Evolutionary conservation across 2,888 invertebrate species (phyloP).

Genomic region (Anorthoa munda): DNA sequence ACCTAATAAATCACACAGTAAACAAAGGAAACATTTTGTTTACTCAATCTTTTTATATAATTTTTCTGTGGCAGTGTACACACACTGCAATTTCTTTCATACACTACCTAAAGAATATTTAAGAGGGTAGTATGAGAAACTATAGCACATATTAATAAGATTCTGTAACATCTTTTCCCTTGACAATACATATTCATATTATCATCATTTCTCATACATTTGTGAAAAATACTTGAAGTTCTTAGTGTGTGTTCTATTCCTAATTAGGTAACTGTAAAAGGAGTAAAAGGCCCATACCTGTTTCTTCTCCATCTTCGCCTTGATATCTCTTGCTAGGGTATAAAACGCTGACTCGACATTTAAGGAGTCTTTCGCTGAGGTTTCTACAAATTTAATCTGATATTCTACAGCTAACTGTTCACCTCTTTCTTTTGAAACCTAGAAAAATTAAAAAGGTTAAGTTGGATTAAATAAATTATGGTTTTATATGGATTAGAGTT

Average conservation of each 20-base stretch:
- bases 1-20: conserved; percentile 38
- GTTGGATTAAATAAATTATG: not conserved
- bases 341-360: conserved; percentile 99
- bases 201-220: not conserved
- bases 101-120: not conserved
- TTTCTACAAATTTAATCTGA: conserved; percentile 99
- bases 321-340: conserved; percentile 99
- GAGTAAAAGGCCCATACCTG: conserved; percentile 91
- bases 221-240: not conserved
- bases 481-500: not conserved
- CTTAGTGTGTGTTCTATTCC: not conserved
- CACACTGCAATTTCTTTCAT: conserved; percentile 21
- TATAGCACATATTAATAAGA: not conserved
- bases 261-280: conserved; percentile 1
- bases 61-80: conserved; percentile 20
- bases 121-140: not conserved
- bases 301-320: conserved; percentile 99
- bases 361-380: conserved; percentile 99
- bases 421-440: conserved; percentile 98
- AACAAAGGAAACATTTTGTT: conserved; percentile 37
- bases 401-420: conserved; percentile 99
- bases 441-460: conserved; percentile 54
- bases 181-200: not conserved
- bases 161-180: not conserved
- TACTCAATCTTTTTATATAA: conserved; percentile 30